Percentiles rank a stretch among this genome's conserved stretches.
These are phyloP conservation scores for Dolomedes plantarius DNA, from an alignment of 2,888 invertebrate species.

Conservation along the genomic window DNA sequence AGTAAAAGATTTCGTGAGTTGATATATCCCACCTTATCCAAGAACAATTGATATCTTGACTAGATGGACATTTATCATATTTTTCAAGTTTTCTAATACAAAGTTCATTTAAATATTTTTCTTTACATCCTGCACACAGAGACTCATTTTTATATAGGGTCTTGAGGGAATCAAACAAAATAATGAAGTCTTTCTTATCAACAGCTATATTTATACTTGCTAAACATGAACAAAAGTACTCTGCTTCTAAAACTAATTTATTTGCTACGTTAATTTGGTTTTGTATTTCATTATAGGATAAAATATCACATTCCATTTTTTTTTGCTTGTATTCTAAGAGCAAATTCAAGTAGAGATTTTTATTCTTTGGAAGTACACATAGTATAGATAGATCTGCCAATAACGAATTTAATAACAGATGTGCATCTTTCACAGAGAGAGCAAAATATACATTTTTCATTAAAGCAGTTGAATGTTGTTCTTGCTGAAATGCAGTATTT, in stretches of 20 bases:
- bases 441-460: not conserved
- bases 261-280: conserved; percentile 15
- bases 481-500: not conserved
- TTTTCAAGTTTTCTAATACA: not conserved
- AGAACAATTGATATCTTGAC: not conserved
- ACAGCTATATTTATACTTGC: conserved; percentile 8
- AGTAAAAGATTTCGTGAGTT: not conserved
- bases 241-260: conserved; percentile 14
- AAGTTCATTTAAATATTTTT: not conserved
- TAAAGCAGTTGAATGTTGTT: not conserved
- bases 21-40: conserved; percentile 5
- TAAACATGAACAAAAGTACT: not conserved
- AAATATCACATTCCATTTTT: conserved; percentile 78
- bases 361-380: conserved; percentile 17
- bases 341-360: not conserved
- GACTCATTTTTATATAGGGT: not conserved
- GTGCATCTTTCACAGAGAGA: not conserved
- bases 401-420: conserved; percentile 15
- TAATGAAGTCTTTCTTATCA: not conserved
- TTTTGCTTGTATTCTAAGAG: conserved; percentile 72
- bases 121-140: not conserved
- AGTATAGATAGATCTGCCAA: conserved; percentile 14
- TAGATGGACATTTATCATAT: not conserved
- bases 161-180: not conserved
- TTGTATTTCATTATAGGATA: conserved; percentile 18